A percentile compares a stretch with the other conserved stretches of the same genome.
Evolutionary conservation across 2,888 invertebrate genomes (phyloP).

Genomic region (Campopleginae sp.): DNA sequence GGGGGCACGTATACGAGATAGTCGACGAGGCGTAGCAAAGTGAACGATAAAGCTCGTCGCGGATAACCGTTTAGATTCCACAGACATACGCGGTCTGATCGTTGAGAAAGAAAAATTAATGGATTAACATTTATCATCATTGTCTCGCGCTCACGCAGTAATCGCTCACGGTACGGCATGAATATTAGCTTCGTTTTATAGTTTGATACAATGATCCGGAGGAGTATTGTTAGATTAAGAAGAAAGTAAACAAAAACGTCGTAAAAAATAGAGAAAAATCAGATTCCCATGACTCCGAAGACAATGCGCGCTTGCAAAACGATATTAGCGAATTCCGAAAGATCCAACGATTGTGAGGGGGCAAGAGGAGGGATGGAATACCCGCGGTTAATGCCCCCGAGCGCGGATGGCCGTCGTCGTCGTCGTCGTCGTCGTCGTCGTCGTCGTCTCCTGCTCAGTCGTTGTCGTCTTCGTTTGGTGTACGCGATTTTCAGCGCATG

Average conservation of each 20-base stretch:
- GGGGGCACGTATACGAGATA: conserved; percentile 19
- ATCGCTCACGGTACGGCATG: background rate
- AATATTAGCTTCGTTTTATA: background rate
- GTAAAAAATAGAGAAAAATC: conserved; percentile 28
- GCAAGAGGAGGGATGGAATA: conserved; percentile 60
- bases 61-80: background rate
- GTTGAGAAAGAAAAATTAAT: background rate
- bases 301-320: conserved; percentile 65
- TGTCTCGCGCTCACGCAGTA: background rate
- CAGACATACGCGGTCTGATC: background rate
- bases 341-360: conserved; percentile 71
- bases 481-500: conserved; percentile 66
- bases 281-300: conserved; percentile 58
- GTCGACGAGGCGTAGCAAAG: conserved; percentile 16
- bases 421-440: conserved; percentile 43
- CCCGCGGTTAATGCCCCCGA: conserved; percentile 82
- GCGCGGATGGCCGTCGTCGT: conserved; percentile 67
- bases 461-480: conserved; percentile 50
- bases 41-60: conserved; percentile 24
- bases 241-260: background rate
- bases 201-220: background rate
- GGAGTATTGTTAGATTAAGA: background rate
- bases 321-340: conserved; percentile 74
- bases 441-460: conserved; percentile 45
- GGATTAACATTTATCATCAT: background rate